Percentiles rank a stretch among this genome's conserved stretches.
These are phyloP conservation scores for Trissolcus japonicus DNA, from an alignment of 2,888 invertebrate species.

Conservation along the genomic window DNA sequence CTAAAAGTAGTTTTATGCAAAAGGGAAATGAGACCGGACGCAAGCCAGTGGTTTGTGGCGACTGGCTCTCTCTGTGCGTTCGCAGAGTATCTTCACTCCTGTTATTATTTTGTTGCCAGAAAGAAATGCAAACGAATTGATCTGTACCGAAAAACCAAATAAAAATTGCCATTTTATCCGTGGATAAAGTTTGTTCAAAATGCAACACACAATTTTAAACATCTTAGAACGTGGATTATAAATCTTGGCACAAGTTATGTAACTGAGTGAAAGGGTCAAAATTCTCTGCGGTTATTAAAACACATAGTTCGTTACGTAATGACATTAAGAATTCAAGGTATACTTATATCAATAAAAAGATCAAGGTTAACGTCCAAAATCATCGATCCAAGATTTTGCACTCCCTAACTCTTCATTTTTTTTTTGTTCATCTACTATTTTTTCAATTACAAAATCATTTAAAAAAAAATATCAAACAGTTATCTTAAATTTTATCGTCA, in stretches of 20 bases:
- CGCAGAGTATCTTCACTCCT: slow-evolving; percentile 27
- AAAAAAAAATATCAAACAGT: too few relatives aligned
- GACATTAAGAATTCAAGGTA: slow-evolving; percentile 48
- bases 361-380: slow-evolving; percentile 47
- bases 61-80: slow-evolving; percentile 15
- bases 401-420: neutral
- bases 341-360: slow-evolving; percentile 54
- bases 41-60: slow-evolving; percentile 25
- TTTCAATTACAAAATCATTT: neutral
- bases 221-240: slow-evolving; percentile 37
- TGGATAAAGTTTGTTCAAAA: too few relatives aligned
- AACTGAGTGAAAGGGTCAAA: slow-evolving; percentile 53
- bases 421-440: too few relatives aligned
- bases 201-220: too few relatives aligned
- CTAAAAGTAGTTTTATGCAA: slow-evolving; percentile 63
- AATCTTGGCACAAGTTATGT: slow-evolving; percentile 36
- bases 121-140: too few relatives aligned
- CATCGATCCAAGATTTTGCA: slow-evolving; percentile 30
- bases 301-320: slow-evolving; percentile 42
- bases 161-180: too few relatives aligned
- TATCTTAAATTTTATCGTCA: too few relatives aligned
- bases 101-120: too few relatives aligned
- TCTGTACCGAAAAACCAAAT: too few relatives aligned
- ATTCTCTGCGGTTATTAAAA: slow-evolving; percentile 47
- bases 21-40: slow-evolving; percentile 62